Conservation (phyloP, 2,113 vertebrate species). For the Chroicocephalus ridibundus region DNA sequence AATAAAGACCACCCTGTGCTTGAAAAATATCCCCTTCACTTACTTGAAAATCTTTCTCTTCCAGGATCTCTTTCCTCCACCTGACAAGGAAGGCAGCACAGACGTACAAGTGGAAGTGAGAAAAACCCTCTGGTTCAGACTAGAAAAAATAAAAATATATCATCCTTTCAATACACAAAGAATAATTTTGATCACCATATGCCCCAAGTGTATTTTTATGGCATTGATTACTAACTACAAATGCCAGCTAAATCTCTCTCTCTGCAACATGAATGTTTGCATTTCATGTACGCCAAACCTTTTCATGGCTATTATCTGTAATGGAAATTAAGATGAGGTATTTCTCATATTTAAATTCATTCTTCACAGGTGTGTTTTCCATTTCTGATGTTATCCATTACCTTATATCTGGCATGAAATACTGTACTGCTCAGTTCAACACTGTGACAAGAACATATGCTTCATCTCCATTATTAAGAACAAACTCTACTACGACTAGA, state of each 20-base stretch:
- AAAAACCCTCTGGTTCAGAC: constrained; percentile 97
- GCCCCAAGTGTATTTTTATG: not conserved
- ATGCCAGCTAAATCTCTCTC: not conserved
- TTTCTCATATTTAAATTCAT: not conserved
- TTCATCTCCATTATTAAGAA: not conserved
- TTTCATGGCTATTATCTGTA: not conserved
- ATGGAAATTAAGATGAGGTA: not conserved
- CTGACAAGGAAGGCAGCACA: constrained; percentile 94
- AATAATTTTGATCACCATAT: not conserved
- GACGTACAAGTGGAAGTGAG: constrained; percentile 95
- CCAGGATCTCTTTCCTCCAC: constrained; percentile 90
- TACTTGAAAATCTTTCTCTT: constrained; percentile 93
- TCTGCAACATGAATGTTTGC: not conserved
- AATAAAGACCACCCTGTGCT: not conserved
- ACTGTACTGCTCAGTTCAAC: not conserved
- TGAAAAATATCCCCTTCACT: constrained; percentile 38
- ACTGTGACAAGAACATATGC: fast-evolving
- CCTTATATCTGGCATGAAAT: not conserved
- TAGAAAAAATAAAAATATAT: constrained; percentile 50
- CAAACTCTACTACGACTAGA: not conserved
- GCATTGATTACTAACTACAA: not conserved
- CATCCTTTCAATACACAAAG: not conserved
- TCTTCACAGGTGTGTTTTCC: not conserved
- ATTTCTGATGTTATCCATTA: not conserved
- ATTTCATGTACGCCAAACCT: not conserved